Evolutionary conservation across 2,797 vertebrate genomes (phyloP), one percentile per base, ranked within the genome.

Genomic region (Lithobates pipiens): DNA sequence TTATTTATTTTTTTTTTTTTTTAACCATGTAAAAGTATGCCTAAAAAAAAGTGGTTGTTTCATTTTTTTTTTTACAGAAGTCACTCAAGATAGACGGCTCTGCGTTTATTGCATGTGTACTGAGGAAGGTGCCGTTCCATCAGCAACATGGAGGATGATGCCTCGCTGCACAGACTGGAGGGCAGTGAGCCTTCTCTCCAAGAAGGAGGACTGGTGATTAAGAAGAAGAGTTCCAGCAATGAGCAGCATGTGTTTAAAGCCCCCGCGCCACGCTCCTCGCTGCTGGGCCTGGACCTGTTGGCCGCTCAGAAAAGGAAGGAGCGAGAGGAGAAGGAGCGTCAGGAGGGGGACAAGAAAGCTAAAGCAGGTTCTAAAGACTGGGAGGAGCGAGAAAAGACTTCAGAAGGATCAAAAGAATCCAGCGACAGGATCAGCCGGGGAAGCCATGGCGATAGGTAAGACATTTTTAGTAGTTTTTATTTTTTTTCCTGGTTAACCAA

Each of bases 261-360:
- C 0, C 98, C 98, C 0, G 96, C 98, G 2, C 98, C 98, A 0
- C 96, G 97, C 72, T 94, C 95, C 10, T 99, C 98, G 4, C 82
- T 99, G 77, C 91, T 99, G 80, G 98, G 98, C 16, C 93, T 99
- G 84, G 98, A 99, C 90, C 90, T 97, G 44, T 88, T 99, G 88
- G 98, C 98, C 9, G 97, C 97, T 2, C 96, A 98, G 92, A 99
- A 99, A 86, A 95, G 98, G 77, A 97, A 96, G 89, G 97, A 99
- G 77, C 94, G 96, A 1, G 97, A 98, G 84, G 93, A 88, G 71
- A 95, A 94, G 78, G 96, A 96, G 16, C 94, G 95, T 25, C 95
- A 95, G 1, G 91, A 89, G 70, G 91, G 89, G 13, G 93, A 88
- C 79, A 98, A 97, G 90, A 96, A 96, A 89, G 95, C 95, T 75